Evolutionary conservation across 37 sponge, comb jelly and placozoan genomes (phyloP).

Genomic region (Bolinopsis microptera): DNA sequence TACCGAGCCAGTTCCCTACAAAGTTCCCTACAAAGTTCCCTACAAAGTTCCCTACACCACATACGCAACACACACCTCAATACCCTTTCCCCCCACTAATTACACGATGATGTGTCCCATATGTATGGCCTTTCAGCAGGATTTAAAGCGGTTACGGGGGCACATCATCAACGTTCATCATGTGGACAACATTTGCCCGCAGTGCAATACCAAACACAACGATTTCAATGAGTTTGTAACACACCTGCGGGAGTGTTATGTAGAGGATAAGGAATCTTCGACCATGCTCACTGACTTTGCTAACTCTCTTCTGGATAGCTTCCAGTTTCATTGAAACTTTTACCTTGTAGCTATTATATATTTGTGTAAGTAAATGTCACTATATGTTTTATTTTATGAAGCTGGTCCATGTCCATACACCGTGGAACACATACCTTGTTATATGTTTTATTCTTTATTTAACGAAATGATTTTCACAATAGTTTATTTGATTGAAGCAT

Average conservation of each 20-base stretch:
- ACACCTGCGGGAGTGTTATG: slow-evolving; percentile 39
- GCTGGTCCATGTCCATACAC: not conserved
- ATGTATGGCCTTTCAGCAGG: not conserved
- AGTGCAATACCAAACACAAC: slow-evolving; percentile 2
- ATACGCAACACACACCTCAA: not conserved
- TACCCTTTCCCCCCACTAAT: not conserved
- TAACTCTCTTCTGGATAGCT: slow-evolving; percentile 39
- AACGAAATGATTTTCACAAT: not conserved
- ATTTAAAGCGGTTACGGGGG: not conserved
- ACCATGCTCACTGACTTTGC: slow-evolving; percentile 37
- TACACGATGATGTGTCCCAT: slow-evolving; percentile 31
- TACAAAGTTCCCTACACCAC: not conserved
- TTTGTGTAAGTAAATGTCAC: not conserved
- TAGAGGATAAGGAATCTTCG: slow-evolving; percentile 7
- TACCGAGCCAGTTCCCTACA: not conserved
- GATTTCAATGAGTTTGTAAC: slow-evolving; percentile 19
- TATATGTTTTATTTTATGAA: not conserved
- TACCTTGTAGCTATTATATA: not conserved
- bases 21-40: not conserved
- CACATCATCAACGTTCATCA: slow-evolving; percentile 59
- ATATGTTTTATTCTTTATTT: slow-evolving; percentile 7
- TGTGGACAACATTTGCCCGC: slow-evolving; percentile 60
- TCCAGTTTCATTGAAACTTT: slow-evolving; percentile 17
- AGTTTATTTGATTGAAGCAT: slow-evolving; percentile 8
- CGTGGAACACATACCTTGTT: not conserved